These are phyloP conservation scores for Ceratina calcarata DNA, from an alignment of 1,140 invertebrate genomes.

Conservation along the genomic window DNA sequence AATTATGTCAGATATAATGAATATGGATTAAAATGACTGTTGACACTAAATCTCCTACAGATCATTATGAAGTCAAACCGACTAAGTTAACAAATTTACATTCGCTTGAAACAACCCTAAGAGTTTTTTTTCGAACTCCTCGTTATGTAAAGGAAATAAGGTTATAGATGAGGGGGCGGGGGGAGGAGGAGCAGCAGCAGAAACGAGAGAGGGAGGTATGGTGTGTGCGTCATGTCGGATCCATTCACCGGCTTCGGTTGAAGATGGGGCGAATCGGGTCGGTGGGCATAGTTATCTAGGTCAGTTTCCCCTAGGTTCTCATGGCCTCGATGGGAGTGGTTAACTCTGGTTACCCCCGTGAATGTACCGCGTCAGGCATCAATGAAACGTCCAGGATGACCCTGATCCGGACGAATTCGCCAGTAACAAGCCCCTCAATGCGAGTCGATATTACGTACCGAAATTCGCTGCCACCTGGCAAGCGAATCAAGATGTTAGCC, in stretches of 20 bases:
- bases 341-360: conserved; percentile 58
- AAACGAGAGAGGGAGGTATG: conserved; percentile 41
- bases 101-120: neutral
- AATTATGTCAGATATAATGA: no score
- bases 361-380: conserved; percentile 55
- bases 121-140: conserved; percentile 4
- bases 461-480: conserved; percentile 15
- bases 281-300: conserved; percentile 66
- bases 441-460: conserved; percentile 3
- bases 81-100: no score
- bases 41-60: no score
- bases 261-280: conserved; percentile 66
- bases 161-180: conserved; percentile 45
- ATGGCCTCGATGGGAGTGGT: conserved; percentile 59
- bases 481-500: neutral
- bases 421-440: conserved; percentile 11
- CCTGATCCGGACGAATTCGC: conserved; percentile 47
- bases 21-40: no score
- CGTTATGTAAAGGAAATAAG: conserved; percentile 65
- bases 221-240: conserved; percentile 71
- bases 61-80: no score
- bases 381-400: conserved; percentile 61
- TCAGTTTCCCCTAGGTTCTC: conserved; percentile 66
- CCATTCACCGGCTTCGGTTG: conserved; percentile 71
- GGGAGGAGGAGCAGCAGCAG: conserved; percentile 11